These are phyloP conservation scores for Saimiri boliviensis DNA, from an alignment of 2,113 vertebrate genomes.

Conservation along the genomic window DNA sequence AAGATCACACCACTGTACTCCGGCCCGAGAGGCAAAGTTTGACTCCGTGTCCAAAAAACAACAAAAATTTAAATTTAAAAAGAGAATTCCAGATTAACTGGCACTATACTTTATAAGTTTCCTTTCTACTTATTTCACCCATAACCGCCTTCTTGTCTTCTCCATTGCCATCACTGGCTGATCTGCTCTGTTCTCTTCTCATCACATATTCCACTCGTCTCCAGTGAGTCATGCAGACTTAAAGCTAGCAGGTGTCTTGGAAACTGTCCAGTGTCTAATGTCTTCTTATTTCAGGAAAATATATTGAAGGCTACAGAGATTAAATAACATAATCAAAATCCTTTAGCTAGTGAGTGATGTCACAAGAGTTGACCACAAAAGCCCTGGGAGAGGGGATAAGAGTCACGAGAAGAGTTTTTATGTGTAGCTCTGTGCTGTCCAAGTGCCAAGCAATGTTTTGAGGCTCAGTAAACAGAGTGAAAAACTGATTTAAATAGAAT, in stretches of 20 bases:
- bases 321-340: not conserved
- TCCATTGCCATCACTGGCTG: not conserved
- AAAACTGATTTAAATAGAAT: not conserved
- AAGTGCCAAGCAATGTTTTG: not conserved
- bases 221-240: not conserved
- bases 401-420: not conserved
- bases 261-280: not conserved
- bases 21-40: too few species aligned
- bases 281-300: not conserved
- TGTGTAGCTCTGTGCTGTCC: not conserved
- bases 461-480: not conserved
- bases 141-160: not conserved
- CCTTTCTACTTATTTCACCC: not conserved
- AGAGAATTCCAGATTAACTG: not conserved
- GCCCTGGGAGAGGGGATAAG: not conserved
- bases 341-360: not conserved
- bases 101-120: not conserved
- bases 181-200: not conserved
- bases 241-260: slow-evolving; percentile 6
- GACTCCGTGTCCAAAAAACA: too few species aligned
- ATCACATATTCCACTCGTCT: not conserved
- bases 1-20: rapidly evolving
- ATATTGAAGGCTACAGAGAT: not conserved
- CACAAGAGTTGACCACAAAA: not conserved
- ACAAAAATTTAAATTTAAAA: not conserved